Conservation (phyloP, 2,797 vertebrate genomes). For the Harpagifer antarcticus region DNA sequence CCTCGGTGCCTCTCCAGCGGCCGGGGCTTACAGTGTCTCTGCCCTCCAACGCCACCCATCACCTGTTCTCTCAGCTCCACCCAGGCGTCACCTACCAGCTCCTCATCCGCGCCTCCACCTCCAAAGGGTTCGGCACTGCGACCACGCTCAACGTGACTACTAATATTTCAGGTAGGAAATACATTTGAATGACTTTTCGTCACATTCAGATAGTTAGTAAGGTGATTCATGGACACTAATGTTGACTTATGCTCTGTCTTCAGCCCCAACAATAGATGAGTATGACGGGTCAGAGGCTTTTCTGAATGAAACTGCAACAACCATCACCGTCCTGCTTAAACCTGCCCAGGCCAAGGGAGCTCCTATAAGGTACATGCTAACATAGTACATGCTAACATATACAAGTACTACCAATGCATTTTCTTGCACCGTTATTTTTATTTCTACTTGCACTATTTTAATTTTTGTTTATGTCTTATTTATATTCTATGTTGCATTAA, state of each 20-base stretch:
- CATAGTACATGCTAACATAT: constrained; percentile 72
- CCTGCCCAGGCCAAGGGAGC: constrained; percentile 98
- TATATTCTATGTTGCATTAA: no score
- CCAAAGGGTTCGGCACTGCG: constrained; percentile 95
- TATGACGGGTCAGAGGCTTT: constrained; percentile 95
- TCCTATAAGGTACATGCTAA: constrained; percentile 91
- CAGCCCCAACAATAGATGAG: constrained; percentile 96
- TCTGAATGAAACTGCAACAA: constrained; percentile 97
- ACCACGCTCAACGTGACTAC: constrained; percentile 96
- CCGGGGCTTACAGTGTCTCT: constrained; percentile 91
- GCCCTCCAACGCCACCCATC: constrained; percentile 93
- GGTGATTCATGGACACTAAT: not conserved
- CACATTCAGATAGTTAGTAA: not conserved
- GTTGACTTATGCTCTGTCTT: not conserved
- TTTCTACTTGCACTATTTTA: no score
- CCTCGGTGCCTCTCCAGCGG: constrained; percentile 92
- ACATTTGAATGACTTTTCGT: not conserved
- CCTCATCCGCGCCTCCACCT: constrained; percentile 93
- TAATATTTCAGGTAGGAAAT: constrained; percentile 93
- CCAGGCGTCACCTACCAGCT: constrained; percentile 98
- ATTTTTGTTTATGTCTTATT: no score
- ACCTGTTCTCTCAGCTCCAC: constrained; percentile 93
- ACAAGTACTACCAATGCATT: not conserved
- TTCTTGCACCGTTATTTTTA: no score
- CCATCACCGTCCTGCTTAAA: constrained; percentile 96